Base-by-base conservation (phyloP, 2,113 vertebrate species). In the Herpetotheres cachinnans region DNA sequence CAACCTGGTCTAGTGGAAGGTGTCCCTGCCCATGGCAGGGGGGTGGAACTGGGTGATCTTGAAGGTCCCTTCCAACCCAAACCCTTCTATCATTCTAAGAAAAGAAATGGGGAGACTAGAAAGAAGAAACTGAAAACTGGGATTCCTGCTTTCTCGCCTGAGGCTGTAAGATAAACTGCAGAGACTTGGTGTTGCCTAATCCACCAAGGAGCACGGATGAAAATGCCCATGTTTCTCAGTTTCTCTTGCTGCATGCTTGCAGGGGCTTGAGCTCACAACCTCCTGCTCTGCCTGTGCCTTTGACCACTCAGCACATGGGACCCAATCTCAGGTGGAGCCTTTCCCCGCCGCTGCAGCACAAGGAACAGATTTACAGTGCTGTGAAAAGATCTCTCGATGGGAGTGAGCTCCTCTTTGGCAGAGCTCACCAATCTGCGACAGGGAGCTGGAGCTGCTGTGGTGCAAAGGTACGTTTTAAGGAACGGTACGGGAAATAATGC, bases 131-230 rank as follows among this genome's bases (percentile, higher is more conserved):
- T 11, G 38, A 65, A 76, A 79, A 11, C 11, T 42, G 38, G 1
- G 7, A 63, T 47, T 86, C 36, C 40, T 77, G 13, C 54, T 72
- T 74, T 59, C 17, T 32, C 13, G 15, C 6, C 38, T 44, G 67
- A 4, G 25, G 6, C 32, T 79, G 13, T 15, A 9, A 86, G 49
- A 34, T 21, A 73, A 79, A 61, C 10, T 47, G 19, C 32, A 19
- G 54, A 62, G 11, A 22, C 32, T 11, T 69, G 29, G 29, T 13
- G 24, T 42, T 25, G 63, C 66, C 36, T 55, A 26, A 50, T 44
- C 30, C 29, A 38, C n/a, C 0, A 1, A 44, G 47, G n/a, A 56
- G 7, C 27, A 25, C 6, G 0, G 36, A 24, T 67, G 27, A 36
- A 20, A 73, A 62, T 3, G 27, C 13, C 30, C 1, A 0, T 7